A percentile compares a stretch with the other conserved stretches of the same genome.
Conservation (phyloP, 2,113 vertebrate genomes). For the Pluvialis apricaria region DNA sequence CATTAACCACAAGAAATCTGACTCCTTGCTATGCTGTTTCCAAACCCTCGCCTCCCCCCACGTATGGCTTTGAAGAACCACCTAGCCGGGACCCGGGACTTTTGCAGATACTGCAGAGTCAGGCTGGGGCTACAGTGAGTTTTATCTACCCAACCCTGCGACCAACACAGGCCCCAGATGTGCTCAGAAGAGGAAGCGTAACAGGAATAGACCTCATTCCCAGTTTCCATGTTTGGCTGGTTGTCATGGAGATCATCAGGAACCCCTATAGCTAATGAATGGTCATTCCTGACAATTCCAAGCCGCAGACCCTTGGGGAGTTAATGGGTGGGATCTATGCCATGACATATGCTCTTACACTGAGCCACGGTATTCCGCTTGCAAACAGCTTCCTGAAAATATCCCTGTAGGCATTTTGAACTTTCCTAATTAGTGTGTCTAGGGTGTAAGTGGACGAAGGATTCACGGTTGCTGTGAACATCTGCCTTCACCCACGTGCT, state of each 20-base stretch:
- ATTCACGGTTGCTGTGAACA: not conserved
- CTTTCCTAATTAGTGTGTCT: not conserved
- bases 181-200: not conserved
- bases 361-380: not conserved
- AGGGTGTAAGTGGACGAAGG: not conserved
- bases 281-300: not conserved
- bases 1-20: not conserved
- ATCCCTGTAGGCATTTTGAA: not conserved
- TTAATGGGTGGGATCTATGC: not conserved
- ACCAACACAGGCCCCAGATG: not conserved
- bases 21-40: not conserved
- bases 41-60: not conserved
- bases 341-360: not conserved
- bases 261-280: not conserved
- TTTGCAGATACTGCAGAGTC: not conserved
- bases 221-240: not conserved
- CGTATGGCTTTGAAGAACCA: not conserved
- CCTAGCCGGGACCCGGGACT: not conserved
- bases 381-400: not conserved
- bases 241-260: not conserved
- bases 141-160: not conserved
- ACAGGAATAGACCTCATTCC: not conserved
- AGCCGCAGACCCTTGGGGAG: not conserved
- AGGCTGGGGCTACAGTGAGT: not conserved
- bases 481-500: not conserved